Conservation (phyloP, 2,888 invertebrate genomes). For the Cheilosia urbana region DNA sequence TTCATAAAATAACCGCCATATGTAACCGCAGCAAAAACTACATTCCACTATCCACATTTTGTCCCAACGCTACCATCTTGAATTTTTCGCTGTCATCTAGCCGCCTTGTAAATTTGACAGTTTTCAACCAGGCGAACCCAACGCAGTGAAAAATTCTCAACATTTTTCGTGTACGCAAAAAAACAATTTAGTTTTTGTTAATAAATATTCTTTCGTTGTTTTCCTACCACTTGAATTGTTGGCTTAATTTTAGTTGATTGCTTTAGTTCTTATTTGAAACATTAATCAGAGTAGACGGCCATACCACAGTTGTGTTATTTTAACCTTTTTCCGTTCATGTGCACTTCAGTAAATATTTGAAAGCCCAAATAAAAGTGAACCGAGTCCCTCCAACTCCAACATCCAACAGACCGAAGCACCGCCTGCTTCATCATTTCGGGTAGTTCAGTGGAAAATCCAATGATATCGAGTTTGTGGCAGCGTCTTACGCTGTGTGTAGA, state of each 20-base stretch:
- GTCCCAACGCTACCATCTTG: background rate
- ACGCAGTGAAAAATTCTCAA: conserved; percentile 51
- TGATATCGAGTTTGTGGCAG: conserved; percentile 86
- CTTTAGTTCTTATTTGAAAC: conserved; percentile 44
- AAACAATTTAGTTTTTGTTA: conserved; percentile 39
- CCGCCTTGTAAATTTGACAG: background rate
- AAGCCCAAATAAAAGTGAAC: conserved; percentile 5
- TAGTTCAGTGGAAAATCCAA: conserved; percentile 77
- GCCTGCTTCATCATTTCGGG: conserved; percentile 8
- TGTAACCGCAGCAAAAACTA: conserved; percentile 1
- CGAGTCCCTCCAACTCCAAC: background rate
- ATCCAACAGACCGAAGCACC: conserved; percentile 8
- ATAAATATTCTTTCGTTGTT: conserved; percentile 47
- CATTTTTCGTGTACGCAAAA: conserved; percentile 68
- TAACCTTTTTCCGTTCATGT: conserved; percentile 22
- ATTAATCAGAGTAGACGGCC: conserved; percentile 43
- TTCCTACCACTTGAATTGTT: conserved; percentile 48
- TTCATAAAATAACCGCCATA: background rate
- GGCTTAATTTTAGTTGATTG: conserved; percentile 58
- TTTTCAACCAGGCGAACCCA: conserved; percentile 1
- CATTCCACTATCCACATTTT: conserved; percentile 33
- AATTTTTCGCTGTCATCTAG: conserved; percentile 5
- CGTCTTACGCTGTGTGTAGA: conserved; percentile 86
- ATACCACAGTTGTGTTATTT: conserved; percentile 28
- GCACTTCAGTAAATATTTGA: conserved; percentile 39